Conservation (phyloP, 2,113 vertebrate species). For the Illadopsis cleaveri region DNA sequence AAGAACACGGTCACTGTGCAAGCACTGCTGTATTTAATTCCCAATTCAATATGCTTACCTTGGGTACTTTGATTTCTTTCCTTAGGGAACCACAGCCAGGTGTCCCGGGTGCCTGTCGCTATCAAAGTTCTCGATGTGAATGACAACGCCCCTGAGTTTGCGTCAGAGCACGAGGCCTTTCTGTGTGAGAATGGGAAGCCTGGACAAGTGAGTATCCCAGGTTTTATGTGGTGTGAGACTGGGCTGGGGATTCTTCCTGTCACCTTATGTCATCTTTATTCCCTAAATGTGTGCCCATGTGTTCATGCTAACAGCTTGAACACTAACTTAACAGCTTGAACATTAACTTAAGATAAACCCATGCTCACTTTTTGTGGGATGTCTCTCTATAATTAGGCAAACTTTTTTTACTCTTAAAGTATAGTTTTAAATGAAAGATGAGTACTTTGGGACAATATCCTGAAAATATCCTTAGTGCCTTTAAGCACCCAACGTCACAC, state of each 20-base stretch:
- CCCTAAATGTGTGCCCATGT: not conserved
- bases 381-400: not conserved
- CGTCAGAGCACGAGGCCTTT: slow-evolving; percentile 91
- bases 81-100: slow-evolving; percentile 96
- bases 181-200: slow-evolving; percentile 97
- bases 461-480: not conserved
- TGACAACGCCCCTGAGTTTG: slow-evolving; percentile 98
- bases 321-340: no score
- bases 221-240: not conserved
- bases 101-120: slow-evolving; percentile 91
- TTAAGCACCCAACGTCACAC: not conserved
- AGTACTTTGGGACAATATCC: not conserved
- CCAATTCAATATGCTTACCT: slow-evolving; percentile 18
- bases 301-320: not conserved
- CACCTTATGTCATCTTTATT: not conserved
- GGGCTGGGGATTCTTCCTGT: not conserved
- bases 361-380: not conserved
- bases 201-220: slow-evolving; percentile 85
- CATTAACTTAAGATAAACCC: not conserved
- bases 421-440: not conserved
- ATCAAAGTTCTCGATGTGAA: slow-evolving; percentile 98
- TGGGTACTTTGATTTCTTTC: slow-evolving; percentile 51
- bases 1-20: not conserved
- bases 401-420: not conserved
- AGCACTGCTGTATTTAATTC: not conserved